Evolutionary conservation across 2,113 vertebrate genomes (phyloP).

Genomic region (Corythaixoides concolor): DNA sequence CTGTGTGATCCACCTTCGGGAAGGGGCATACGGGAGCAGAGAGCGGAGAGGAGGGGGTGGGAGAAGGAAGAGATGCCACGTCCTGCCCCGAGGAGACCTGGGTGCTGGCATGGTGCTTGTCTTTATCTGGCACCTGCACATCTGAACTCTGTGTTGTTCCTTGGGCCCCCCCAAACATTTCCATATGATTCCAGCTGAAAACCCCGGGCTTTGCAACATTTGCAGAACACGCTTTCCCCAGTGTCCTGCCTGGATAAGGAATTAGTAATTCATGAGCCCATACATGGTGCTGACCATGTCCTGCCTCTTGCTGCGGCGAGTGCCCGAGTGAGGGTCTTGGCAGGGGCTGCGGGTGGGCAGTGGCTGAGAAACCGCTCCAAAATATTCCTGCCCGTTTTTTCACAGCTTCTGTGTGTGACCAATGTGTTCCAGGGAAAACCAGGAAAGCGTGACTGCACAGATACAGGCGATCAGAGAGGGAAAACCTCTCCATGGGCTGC

Average conservation of each 20-base stretch:
- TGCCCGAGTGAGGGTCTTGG: not conserved
- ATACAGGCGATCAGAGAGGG: not conserved
- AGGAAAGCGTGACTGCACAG: accelerated
- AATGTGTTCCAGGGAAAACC: not conserved
- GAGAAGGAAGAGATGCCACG: accelerated
- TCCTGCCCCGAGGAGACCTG: not conserved
- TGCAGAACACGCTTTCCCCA: accelerated
- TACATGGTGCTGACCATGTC: not conserved
- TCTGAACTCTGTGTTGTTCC: accelerated
- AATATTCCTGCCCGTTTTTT: accelerated
- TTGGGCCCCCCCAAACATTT: not conserved
- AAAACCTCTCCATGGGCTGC: not conserved
- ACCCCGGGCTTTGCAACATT: not conserved
- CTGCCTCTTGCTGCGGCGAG: not conserved
- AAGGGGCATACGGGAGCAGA: accelerated
- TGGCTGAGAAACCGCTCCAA: accelerated
- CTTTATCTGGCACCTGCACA: accelerated
- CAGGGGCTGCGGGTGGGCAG: no score
- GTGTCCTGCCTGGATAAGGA: not conserved
- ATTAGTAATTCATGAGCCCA: accelerated
- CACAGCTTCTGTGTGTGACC: not conserved
- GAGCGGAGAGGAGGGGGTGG: not conserved
- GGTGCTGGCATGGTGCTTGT: not conserved
- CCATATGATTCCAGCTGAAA: not conserved
- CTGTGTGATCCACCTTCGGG: not conserved